phyloP scores from a whole-genome alignment of 2,888 invertebrate genomes.

The Apantesis nais region DNA sequence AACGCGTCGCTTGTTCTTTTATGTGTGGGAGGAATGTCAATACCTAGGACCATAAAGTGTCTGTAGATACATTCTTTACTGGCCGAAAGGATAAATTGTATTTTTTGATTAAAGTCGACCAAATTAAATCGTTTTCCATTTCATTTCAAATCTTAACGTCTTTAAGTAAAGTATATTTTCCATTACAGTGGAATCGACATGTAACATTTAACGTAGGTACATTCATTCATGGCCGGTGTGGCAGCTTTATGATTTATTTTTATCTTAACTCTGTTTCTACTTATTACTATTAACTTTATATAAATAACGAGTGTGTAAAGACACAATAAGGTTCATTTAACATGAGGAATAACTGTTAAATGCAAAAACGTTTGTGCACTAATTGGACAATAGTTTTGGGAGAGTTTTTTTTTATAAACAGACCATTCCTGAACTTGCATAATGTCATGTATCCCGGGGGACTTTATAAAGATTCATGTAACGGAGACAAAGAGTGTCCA shows the following conservation, averaged over 20 bases:
- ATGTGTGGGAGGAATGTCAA: conserved; percentile 14
- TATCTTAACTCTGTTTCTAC: background rate
- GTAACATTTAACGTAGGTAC: background rate
- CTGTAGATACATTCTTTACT: background rate
- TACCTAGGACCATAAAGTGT: conserved; percentile 7
- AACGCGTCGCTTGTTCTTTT: conserved; percentile 9
- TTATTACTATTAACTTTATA: background rate
- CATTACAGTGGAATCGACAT: background rate
- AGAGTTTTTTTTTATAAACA: no score
- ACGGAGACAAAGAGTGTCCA: background rate
- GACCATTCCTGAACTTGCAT: no score
- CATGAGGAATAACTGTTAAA: background rate
- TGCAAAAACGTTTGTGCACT: background rate
- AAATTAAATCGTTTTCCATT: background rate
- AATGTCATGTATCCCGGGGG: no score
- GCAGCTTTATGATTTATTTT: conserved; percentile 3
- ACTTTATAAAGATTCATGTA: no score
- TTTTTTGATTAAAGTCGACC: background rate
- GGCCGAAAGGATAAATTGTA: no score
- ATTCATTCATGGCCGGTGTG: background rate
- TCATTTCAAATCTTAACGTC: background rate
- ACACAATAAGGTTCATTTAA: background rate
- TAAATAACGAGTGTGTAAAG: background rate
- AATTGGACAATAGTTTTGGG: background rate
- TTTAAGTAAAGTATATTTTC: background rate